A percentile compares a stretch with the other conserved stretches of the same genome.
Evolutionary conservation across 2,797 vertebrate genomes (phyloP).

Genomic region (Acanthiza pusilla): DNA sequence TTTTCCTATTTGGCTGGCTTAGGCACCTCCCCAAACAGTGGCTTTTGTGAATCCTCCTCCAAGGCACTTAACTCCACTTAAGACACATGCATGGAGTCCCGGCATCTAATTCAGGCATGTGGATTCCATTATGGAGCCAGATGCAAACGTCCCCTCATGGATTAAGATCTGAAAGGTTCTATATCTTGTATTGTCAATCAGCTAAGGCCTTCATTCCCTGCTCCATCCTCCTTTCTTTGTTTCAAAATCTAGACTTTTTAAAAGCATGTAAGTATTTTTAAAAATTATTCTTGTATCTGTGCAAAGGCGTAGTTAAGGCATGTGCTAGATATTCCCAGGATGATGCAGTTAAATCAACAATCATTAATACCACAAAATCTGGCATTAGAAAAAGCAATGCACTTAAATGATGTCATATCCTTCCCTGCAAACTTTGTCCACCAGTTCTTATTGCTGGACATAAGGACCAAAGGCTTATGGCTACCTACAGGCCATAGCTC

Average conservation of each 20-base stretch:
- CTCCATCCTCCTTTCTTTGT: not conserved
- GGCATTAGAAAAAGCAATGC: not conserved
- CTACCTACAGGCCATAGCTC: not conserved
- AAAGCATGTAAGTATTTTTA: not conserved
- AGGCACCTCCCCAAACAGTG: not conserved
- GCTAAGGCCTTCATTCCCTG: not conserved
- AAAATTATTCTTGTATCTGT: not conserved
- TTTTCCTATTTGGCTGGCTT: constrained; percentile 14
- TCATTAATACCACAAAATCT: not conserved
- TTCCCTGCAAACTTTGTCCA: not conserved
- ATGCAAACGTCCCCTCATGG: not conserved
- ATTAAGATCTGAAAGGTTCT: constrained; percentile 13
- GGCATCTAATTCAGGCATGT: not conserved
- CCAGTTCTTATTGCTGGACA: not conserved
- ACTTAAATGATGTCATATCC: not conserved
- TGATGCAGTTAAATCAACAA: not conserved
- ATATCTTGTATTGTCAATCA: not conserved
- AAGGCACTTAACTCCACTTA: not conserved
- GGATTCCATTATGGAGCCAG: constrained; percentile 7
- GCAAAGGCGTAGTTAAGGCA: not conserved
- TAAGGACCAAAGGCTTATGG: not conserved
- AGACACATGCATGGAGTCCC: not conserved
- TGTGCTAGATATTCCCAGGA: not conserved
- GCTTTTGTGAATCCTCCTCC: not conserved
- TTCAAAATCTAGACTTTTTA: not conserved